Conservation (phyloP, 1,140 invertebrate species). For the Pseudomyrmex flavicornis region DNA sequence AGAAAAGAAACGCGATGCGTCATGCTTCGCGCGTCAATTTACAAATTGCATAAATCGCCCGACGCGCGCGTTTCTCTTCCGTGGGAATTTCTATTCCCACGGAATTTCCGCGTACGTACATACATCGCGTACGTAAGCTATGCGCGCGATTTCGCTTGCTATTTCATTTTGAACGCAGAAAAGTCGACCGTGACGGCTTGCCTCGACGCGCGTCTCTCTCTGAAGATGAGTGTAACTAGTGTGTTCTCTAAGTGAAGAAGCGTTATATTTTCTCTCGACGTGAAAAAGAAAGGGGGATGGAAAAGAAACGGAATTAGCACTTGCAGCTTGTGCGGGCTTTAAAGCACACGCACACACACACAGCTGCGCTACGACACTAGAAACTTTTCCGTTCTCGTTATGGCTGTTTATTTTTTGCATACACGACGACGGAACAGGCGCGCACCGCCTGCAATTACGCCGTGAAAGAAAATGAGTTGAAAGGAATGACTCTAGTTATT, state of each 20-base stretch:
- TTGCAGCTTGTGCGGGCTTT: slow-evolving; percentile 41
- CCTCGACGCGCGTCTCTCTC: background rate
- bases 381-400: slow-evolving; percentile 62
- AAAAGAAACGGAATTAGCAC: slow-evolving; percentile 48
- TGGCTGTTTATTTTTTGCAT: slow-evolving; percentile 45
- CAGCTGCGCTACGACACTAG: slow-evolving; percentile 34
- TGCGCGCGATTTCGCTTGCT: background rate
- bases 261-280: slow-evolving; percentile 1
- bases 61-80: background rate
- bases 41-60: slow-evolving; percentile 45
- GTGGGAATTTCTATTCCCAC: slow-evolving; percentile 7
- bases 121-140: background rate
- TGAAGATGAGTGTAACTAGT: slow-evolving; percentile 24
- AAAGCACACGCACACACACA: slow-evolving; percentile 20
- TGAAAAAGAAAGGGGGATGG: slow-evolving; percentile 9
- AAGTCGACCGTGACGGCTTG: background rate
- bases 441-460: slow-evolving; percentile 60
- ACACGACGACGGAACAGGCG: slow-evolving; percentile 28
- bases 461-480: slow-evolving; percentile 57
- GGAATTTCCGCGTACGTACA: slow-evolving; percentile 12
- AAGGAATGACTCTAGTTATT: slow-evolving; percentile 66
- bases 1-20: background rate
- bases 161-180: slow-evolving; percentile 7
- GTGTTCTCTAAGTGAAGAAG: slow-evolving; percentile 33
- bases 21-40: slow-evolving; percentile 51